Evolutionary conservation across 2,888 invertebrate species (phyloP), one percentile per base, ranked within the genome.

Genomic region (Lasius fuliginosus): DNA sequence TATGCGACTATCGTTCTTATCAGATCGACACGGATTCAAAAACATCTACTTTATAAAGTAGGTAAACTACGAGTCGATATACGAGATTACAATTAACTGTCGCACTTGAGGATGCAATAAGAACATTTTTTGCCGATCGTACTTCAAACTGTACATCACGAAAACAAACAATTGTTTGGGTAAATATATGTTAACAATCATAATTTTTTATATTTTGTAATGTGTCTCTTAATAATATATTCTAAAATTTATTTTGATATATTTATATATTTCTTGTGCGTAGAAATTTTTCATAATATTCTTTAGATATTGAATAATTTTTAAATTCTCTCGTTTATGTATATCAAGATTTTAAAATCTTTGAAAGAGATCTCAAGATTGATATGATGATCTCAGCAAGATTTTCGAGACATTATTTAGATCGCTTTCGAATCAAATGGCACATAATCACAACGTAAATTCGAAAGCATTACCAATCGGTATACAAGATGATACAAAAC

Each of bases 391-490:
- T 23, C 42, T 65, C 15, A 30, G 30, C 11, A 33, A 33, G 15
- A 64, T 64, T 30, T 62, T 30, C n/a, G 42, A 74, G n/a, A 62
- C 4, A 27, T 73, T 46, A 64, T 65, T 64, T 15, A 75, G 64
- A 33, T 64, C 15, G 42, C 65, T 75, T 75, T 75, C 65, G 8
- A 62, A 62, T 12, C 40, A 15, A 23, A 15, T 46, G 33, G 46
- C 42, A n/a, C 15, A 23, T 33, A n/a, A 64, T 3, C 15, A n/a
- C 65, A 33, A 64, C 33, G n/a, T 46, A 68, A 77, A 46, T 68
- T 68, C 36, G 69, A 77, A 77, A 68, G 69, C 27, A 56, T 68
- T 42, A 36, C n/a, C 69, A 23, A 64, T 75, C 27, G 2, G 0
- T n/a, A 15, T 23, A 27, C n/a, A 18, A 49, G 40, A 64, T 60